phyloP scores from a whole-genome alignment of 2,888 invertebrate species.

The Antheraea yamamai region DNA sequence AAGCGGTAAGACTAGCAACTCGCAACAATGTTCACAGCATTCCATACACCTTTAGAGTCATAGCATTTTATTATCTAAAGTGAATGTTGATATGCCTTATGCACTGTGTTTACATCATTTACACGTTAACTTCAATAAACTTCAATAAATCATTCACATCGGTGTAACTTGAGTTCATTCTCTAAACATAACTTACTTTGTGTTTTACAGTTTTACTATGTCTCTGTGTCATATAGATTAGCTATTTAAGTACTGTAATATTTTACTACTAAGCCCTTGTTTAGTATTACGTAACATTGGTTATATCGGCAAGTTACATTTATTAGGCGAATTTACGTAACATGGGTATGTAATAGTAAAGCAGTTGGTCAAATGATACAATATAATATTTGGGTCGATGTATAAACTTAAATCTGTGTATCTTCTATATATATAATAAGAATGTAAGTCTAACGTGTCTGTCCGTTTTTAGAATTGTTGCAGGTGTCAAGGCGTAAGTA shows the following conservation, averaged over 20 bases:
- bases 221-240: not conserved
- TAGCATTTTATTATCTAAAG: not conserved
- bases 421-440: too few relatives aligned
- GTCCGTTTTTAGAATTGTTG: too few relatives aligned
- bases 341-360: not conserved
- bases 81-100: slow-evolving; percentile 18
- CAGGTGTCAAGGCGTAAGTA: too few relatives aligned
- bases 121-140: slow-evolving; percentile 29
- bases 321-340: slow-evolving; percentile 3
- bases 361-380: not conserved
- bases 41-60: not conserved
- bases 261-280: not conserved
- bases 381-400: not conserved
- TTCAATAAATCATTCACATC: slow-evolving; percentile 18
- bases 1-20: slow-evolving; percentile 2
- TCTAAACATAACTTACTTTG: slow-evolving; percentile 18
- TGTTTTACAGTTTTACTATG: not conserved
- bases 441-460: too few relatives aligned
- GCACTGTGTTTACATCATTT: slow-evolving; percentile 22
- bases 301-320: not conserved
- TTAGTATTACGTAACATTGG: not conserved
- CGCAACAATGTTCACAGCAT: not conserved
- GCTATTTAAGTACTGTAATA: not conserved
- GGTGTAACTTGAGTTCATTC: slow-evolving; percentile 29
- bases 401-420: not conserved